Percentiles rank a stretch among this genome's conserved stretches.
Evolutionary conservation across 2,888 invertebrate species (phyloP).

Genomic region (Kryphioiulus occultus): DNA sequence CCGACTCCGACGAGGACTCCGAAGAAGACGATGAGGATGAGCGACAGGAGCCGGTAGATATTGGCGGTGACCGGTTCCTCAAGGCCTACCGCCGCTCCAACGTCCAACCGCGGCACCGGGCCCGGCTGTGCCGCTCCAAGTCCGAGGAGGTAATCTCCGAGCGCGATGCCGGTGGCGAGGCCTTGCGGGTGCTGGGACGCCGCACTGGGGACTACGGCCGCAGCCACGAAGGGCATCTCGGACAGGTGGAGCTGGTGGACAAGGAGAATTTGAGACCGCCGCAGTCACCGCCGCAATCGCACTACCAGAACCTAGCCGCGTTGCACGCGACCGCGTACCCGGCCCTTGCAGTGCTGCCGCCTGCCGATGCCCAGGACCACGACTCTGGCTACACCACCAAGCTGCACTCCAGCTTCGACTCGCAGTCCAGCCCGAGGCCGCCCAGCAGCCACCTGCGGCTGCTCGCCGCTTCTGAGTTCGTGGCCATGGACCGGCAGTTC

Average conservation of each 20-base stretch:
- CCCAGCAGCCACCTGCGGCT: neutral
- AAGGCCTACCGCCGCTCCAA: neutral
- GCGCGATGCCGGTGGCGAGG: neutral
- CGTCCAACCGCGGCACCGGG: neutral
- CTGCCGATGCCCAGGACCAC: constrained; percentile 1
- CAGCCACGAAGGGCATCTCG: neutral
- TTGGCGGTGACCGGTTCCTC: constrained; percentile 7
- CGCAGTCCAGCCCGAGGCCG: constrained; percentile 33
- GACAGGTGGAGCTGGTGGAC: too few species aligned
- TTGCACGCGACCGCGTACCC: neutral
- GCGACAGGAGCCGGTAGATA: neutral
- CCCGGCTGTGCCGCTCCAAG: neutral
- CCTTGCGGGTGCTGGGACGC: neutral
- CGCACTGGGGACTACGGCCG: neutral
- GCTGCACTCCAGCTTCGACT: constrained; percentile 48
- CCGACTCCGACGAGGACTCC: constrained; percentile 3
- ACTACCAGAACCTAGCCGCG: neutral
- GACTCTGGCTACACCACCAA: constrained; percentile 49
- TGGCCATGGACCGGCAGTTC: constrained; percentile 48
- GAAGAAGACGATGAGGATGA: constrained; percentile 46
- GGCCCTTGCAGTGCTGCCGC: neutral
- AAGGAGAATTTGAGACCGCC: neutral
- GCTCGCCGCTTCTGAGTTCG: constrained; percentile 45
- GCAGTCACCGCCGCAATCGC: neutral
- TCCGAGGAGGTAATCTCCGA: constrained; percentile 45